Evolutionary conservation across 2,797 vertebrate genomes (phyloP).

Genomic region (Masticophis lateralis): DNA sequence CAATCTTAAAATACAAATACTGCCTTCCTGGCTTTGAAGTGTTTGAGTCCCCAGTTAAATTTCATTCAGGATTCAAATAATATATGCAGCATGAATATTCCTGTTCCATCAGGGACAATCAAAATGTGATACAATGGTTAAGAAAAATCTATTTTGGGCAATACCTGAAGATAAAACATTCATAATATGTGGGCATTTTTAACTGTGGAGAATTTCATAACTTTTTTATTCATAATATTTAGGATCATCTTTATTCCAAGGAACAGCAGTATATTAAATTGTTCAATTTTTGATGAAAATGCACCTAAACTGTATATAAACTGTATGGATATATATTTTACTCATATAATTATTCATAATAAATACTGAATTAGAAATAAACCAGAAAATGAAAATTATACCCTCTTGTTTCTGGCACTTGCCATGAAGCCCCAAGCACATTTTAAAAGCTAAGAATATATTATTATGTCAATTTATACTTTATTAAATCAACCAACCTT

Average conservation of each 20-base stretch:
- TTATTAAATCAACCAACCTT: neutral
- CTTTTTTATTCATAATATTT: neutral
- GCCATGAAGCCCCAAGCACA: neutral
- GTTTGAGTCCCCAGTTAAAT: neutral
- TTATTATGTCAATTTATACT: neutral
- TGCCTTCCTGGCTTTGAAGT: constrained; percentile 6
- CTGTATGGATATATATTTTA: neutral
- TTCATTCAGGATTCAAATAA: constrained; percentile 6
- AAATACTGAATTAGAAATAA: neutral
- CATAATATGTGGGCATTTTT: constrained; percentile 22
- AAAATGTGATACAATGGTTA: constrained; percentile 27
- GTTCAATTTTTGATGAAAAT: neutral
- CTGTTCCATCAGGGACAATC: constrained; percentile 7
- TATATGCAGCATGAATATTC: constrained; percentile 13
- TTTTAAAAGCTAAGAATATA: neutral
- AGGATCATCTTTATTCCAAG: neutral
- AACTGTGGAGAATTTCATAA: constrained; percentile 32
- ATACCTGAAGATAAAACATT: neutral
- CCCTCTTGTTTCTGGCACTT: neutral
- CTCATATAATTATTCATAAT: neutral
- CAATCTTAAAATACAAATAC: neutral
- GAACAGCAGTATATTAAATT: neutral
- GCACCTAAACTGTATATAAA: neutral
- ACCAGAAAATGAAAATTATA: neutral
- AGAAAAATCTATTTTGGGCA: neutral